Evolutionary conservation across 2,797 vertebrate genomes (phyloP), one percentile per base, ranked within the genome.

Genomic region (Cottoperca gobio): DNA sequence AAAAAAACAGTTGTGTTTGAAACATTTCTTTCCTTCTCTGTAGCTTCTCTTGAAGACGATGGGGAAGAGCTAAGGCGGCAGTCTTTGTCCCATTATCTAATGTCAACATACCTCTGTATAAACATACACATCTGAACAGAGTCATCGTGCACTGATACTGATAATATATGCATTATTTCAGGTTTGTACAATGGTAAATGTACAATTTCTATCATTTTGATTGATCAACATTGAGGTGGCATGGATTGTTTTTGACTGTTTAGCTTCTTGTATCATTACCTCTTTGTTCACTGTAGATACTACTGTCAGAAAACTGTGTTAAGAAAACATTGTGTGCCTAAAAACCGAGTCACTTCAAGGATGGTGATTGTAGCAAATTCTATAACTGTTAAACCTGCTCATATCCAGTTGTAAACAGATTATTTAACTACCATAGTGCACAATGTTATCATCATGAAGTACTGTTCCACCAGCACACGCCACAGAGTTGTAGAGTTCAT

Each of bases 41-140:
- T 48, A 95, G 95, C 88, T 95, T 68, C 91, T 96, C 54, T 60
- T 95, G 52, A 94, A 94, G 88, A 91, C 92, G 84, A 94, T 95
- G 92, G 91, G 84, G 28, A 94, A 90, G 80, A 86, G 71, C 88
- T 95, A 84, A 95, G 37, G 49, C 13, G 1, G 39, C 35, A 2
- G 35, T 21, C n/a, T 66, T 59, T 14, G 24, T 52, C 53, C 16
- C n/a, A 14, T 73, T 31, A 26, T 42, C 43, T 42, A n/a, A 60
- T 24, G 46, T 83, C 60, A 80, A 31, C 70, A 70, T 55, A 68
- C 73, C 61, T 82, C 64, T 14, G 21, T 54, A 57, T 83, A 70
- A 79, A 65, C 67, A 48, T 43, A 48, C 73, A 74, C 70, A 62
- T 78, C 79, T 69, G 31, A 55, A 48, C 40, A 82, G 48, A 71